Percentiles rank a stretch among this genome's conserved stretches.
Evolutionary conservation across 2,888 invertebrate genomes (phyloP).

Genomic region (Prostheceraeus crozeri): DNA sequence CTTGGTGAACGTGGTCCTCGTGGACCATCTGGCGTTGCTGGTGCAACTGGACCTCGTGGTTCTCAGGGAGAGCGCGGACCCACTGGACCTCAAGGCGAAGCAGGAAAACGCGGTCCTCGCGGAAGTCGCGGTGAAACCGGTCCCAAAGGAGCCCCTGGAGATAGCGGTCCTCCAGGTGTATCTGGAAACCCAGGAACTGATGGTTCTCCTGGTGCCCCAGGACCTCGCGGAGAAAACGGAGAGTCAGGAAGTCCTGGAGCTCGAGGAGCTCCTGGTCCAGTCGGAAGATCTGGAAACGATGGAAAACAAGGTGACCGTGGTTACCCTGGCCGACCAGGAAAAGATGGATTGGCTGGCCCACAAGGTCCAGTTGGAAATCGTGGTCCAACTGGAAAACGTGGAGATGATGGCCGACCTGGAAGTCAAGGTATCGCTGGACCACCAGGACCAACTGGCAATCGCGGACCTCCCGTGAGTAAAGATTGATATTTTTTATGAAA

Average conservation of each 20-base stretch:
- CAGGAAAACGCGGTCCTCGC: conserved; percentile 33
- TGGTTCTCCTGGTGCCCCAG: conserved; percentile 35
- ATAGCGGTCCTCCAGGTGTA: conserved; percentile 30
- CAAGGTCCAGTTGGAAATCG: conserved; percentile 56
- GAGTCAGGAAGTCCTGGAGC: conserved; percentile 6
- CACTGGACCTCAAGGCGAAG: conserved; percentile 22
- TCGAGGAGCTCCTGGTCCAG: conserved; percentile 30
- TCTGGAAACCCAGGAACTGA: conserved; percentile 32
- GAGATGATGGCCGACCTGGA: conserved; percentile 1
- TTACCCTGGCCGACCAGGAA: conserved; percentile 42
- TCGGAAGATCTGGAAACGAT: conserved; percentile 42
- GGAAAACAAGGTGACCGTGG: conserved; percentile 16
- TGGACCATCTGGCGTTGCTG: conserved; percentile 36
- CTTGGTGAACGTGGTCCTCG: conserved; percentile 39
- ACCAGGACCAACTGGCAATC: neutral
- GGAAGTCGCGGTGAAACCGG: conserved; percentile 33
- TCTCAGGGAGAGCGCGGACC: conserved; percentile 2
- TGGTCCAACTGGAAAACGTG: conserved; percentile 45
- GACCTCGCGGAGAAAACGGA: conserved; percentile 31
- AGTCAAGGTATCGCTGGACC: no score
- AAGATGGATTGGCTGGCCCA: conserved; percentile 35
- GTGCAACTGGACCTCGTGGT: conserved; percentile 23
- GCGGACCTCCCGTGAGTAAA: no score
- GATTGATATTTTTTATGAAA: no score
- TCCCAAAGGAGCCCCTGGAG: conserved; percentile 32